Evolutionary conservation across 2,888 invertebrate species (phyloP), one percentile per base, ranked within the genome.

Genomic region (Latrodectus hesperus): DNA sequence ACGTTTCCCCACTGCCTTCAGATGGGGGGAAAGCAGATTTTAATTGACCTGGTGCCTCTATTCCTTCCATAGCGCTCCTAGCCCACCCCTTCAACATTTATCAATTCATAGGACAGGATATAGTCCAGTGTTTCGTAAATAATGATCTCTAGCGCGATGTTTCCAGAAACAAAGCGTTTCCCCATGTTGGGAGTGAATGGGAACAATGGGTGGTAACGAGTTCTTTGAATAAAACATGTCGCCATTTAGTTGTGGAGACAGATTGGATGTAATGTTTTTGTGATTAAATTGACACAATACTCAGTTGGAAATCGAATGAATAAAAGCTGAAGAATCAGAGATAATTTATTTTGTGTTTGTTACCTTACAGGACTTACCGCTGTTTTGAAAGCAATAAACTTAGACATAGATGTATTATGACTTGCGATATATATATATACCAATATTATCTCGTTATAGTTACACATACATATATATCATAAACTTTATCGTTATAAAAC

Each of bases 1-100:
- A 11, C 16, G 22, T 22, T 22, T 75, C 60, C 60, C 55, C 78
- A 26, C 38, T 68, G 26, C 9, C 26, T n/a, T 17, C 17, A 22
- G 9, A 22, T 53, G 49, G 52, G 71, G 6, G 60, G 49, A 68
- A 49, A 38, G 79, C 10, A 55, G 49, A 16, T 71, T 79, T 79
- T 79, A 79, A 79, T 71, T 71, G 71, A 79, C 79, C 79, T 71
- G 49, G 78, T 65, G 16, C 16, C 71, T n/a, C 22, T 22, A 14
- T 17, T 14, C 26, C 70, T 22, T 22, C 26, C 22, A 17, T 9
- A 70, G 26, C 9, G 22, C 38, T 16, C 17, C 5, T 38, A 38
- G 60, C 60, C 64, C 38, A 38, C 51, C 26, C 55, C 55, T 60
- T 75, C 60, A 75, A 11, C 75, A 75, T 75, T 75, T 75, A 75